Conservation (phyloP, 2,113 vertebrate genomes). For the Ailurus styani region DNA sequence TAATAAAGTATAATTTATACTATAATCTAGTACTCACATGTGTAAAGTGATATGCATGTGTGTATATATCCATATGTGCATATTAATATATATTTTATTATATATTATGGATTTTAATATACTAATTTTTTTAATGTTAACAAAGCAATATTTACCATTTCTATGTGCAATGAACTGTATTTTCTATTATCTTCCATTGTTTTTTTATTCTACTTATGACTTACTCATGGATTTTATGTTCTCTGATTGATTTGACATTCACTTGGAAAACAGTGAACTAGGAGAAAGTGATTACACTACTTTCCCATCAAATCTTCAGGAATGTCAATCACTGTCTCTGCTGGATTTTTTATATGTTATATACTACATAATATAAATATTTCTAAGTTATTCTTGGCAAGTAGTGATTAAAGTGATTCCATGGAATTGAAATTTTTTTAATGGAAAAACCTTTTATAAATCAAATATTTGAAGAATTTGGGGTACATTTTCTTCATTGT, state of each 20-base stretch:
- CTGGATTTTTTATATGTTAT: not conserved
- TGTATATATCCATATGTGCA: not conserved
- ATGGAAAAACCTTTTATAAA: not conserved
- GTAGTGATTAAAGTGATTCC: not conserved
- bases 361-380: conserved; percentile 11
- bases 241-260: not conserved
- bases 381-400: not conserved
- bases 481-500: not conserved
- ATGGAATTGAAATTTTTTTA: not conserved
- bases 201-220: not conserved
- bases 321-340: not conserved
- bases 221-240: not conserved
- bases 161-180: not conserved
- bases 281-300: not conserved
- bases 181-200: not conserved
- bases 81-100: not conserved
- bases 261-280: not conserved
- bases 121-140: not conserved
- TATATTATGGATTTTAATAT: not conserved
- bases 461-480: not conserved
- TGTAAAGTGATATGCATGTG: not conserved
- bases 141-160: conserved; percentile 14
- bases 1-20: not conserved
- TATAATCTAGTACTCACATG: not conserved
- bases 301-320: not conserved